Conservation (phyloP, 35 echinoderm and acorn worm species). For the Ptychodera flava region DNA sequence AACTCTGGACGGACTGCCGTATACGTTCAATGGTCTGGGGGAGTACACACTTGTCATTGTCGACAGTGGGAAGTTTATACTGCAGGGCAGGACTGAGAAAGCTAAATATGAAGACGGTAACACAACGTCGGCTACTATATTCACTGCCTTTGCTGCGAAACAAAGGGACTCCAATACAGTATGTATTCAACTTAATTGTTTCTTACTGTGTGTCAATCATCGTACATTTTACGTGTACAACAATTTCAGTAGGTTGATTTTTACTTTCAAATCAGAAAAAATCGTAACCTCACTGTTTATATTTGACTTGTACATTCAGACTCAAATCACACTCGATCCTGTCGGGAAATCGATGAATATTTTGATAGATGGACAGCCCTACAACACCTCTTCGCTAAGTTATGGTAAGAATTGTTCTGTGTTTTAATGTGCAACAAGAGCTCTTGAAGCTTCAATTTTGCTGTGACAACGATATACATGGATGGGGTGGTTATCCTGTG, state of each 20-base stretch:
- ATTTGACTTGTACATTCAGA: no score
- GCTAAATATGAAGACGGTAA: not conserved
- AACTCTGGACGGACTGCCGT: constrained; percentile 35
- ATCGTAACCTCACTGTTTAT: not conserved
- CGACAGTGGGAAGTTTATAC: not conserved
- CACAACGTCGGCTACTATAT: not conserved
- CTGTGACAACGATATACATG: no score
- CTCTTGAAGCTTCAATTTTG: no score
- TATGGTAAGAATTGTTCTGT: no score
- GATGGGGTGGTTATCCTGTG: no score
- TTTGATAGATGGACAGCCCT: no score
- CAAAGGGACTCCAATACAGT: not conserved
- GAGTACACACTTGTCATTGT: constrained; percentile 39
- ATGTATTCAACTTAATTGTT: not conserved
- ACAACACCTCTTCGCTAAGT: no score
- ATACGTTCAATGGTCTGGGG: constrained; percentile 65
- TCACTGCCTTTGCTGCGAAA: not conserved
- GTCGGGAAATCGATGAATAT: no score
- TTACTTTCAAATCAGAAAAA: not conserved
- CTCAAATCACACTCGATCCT: no score
- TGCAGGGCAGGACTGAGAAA: constrained; percentile 7
- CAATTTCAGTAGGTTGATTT: not conserved
- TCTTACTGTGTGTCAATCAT: no score
- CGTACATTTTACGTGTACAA: not conserved
- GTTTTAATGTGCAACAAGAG: no score